phyloP scores from a whole-genome alignment of 2,113 vertebrate genomes.

The Coreoperca whiteheadi region DNA sequence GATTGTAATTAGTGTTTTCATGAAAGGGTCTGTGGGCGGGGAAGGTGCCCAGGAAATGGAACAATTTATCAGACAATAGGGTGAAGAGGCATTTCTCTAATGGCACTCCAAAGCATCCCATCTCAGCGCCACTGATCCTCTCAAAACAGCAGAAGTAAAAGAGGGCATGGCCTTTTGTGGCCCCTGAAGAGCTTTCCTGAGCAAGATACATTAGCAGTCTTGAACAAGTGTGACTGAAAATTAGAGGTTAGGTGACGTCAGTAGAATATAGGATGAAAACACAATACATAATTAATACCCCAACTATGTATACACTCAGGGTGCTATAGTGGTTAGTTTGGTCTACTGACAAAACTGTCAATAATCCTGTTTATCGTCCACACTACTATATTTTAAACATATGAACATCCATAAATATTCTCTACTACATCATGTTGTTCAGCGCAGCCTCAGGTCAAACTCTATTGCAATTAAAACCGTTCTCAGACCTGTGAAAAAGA shows the following conservation, averaged over 20 bases:
- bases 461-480: no score
- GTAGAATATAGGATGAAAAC: background rate
- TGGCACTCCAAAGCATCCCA: slow-evolving; percentile 58
- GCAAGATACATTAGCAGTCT: slow-evolving; percentile 29
- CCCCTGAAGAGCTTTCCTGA: slow-evolving; percentile 32
- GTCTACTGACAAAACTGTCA: no score
- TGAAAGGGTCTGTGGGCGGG: slow-evolving; percentile 31
- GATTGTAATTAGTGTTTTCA: slow-evolving; percentile 60
- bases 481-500: no score
- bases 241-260: slow-evolving; percentile 15
- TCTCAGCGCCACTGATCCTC: slow-evolving; percentile 42
- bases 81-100: slow-evolving; percentile 71
- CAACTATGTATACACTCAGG: background rate
- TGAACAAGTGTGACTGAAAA: slow-evolving; percentile 6
- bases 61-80: slow-evolving; percentile 72
- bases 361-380: background rate
- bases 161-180: slow-evolving; percentile 19
- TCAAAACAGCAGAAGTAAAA: slow-evolving; percentile 31
- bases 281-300: background rate
- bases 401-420: background rate
- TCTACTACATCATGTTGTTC: background rate
- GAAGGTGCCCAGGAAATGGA: slow-evolving; percentile 72
- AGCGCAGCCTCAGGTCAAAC: background rate
- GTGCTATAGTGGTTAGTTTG: background rate
- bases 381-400: no score